phyloP scores from a whole-genome alignment of 2,797 vertebrate genomes.

The Valencia hispanica region DNA sequence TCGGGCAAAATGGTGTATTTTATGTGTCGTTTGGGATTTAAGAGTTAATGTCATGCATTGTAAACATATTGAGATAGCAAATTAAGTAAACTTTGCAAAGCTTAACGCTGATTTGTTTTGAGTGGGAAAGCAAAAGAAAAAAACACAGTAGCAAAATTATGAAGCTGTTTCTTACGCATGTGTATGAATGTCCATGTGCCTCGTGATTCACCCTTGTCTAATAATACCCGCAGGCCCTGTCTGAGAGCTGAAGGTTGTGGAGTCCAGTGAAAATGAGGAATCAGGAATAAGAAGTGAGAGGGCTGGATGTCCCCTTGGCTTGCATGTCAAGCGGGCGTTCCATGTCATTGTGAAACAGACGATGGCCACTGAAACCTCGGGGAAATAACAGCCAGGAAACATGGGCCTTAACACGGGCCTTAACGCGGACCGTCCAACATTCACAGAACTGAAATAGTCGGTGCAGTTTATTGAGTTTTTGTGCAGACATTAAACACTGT shows the following conservation, averaged over 20 bases:
- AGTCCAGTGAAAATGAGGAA: conserved; percentile 84
- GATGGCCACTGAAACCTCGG: conserved; percentile 80
- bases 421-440: conserved; percentile 54
- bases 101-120: no score
- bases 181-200: conserved; percentile 37
- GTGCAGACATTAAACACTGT: neutral
- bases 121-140: neutral
- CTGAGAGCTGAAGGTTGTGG: conserved; percentile 65
- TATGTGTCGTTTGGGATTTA: conserved; percentile 26
- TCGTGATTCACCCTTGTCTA: conserved; percentile 71
- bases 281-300: conserved; percentile 88
- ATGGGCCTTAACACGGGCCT: conserved; percentile 31
- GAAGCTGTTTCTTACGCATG: conserved; percentile 10
- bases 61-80: conserved; percentile 4
- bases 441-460: conserved; percentile 44
- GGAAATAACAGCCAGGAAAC: conserved; percentile 74
- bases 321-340: conserved; percentile 62
- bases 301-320: conserved; percentile 76
- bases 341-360: conserved; percentile 84
- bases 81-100: neutral
- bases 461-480: neutral
- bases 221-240: conserved; percentile 66
- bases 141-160: neutral
- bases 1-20: conserved; percentile 18
- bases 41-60: conserved; percentile 2